Conservation (phyloP, 1,140 invertebrate genomes). For the Laupala kohalensis region DNA sequence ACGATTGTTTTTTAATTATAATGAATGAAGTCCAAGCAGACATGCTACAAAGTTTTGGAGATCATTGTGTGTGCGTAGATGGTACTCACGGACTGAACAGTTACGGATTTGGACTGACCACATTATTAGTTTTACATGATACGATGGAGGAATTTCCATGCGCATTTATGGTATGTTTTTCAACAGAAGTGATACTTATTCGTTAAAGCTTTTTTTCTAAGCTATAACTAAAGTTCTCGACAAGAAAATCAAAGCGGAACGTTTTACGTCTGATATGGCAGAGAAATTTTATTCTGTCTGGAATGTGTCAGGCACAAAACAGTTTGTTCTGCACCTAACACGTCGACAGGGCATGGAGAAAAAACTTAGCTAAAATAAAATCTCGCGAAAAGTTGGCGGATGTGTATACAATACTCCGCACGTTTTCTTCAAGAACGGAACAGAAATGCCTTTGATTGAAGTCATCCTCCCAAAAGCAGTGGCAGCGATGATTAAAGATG, state of each 20-base stretch:
- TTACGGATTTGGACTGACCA: constrained; percentile 20
- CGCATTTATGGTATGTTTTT: constrained; percentile 18
- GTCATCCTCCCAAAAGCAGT: too few relatives aligned
- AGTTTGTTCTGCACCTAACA: constrained; percentile 17
- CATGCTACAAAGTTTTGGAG: constrained; percentile 17
- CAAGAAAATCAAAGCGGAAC: too few relatives aligned
- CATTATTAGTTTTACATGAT: constrained; percentile 19
- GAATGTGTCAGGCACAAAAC: constrained; percentile 7
- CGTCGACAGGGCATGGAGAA: constrained; percentile 16
- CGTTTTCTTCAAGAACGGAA: too few relatives aligned
- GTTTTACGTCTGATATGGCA: constrained; percentile 15
- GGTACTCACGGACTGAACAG: constrained; percentile 18
- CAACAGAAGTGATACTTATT: constrained; percentile 17
- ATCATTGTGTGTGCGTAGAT: constrained; percentile 16
- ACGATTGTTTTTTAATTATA: constrained; percentile 17
- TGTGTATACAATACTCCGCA: too few relatives aligned
- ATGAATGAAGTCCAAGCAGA: constrained; percentile 16
- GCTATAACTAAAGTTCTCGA: background rate
- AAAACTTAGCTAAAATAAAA: constrained; percentile 17
- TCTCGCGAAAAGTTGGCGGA: constrained; percentile 11
- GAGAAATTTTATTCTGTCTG: background rate
- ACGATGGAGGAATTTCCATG: constrained; percentile 16
- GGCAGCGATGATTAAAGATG: too few relatives aligned
- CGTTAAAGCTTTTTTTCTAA: constrained; percentile 4
- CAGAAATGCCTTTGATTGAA: too few relatives aligned